phyloP scores from a whole-genome alignment of 2,113 vertebrate species.

The Montifringilla adamsi region DNA sequence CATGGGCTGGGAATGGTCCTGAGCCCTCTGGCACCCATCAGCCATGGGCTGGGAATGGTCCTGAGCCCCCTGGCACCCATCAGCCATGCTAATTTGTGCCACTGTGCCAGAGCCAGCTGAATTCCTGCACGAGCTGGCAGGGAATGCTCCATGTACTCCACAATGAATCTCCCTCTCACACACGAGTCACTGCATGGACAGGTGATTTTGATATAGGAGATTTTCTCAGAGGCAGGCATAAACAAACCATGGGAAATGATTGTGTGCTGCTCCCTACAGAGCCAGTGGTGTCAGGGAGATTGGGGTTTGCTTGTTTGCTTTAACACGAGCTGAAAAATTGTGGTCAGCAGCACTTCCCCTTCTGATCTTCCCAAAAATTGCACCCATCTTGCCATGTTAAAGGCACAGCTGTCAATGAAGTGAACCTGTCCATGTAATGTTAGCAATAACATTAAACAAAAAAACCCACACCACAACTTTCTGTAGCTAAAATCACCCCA shows the following conservation, averaged over 20 bases:
- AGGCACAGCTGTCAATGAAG: background rate
- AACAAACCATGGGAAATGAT: constrained; percentile 1
- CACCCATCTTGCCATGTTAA: background rate
- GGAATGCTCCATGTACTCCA: fast-evolving
- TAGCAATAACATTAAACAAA: background rate
- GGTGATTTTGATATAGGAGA: background rate
- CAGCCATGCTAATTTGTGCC: background rate
- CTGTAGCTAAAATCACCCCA: background rate
- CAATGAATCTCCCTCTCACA: background rate
- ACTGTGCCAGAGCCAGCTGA: background rate
- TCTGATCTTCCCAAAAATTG: background rate
- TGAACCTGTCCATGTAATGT: fast-evolving
- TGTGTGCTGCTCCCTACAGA: background rate
- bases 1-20: too few relatives aligned
- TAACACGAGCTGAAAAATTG: background rate
- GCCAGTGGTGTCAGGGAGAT: background rate
- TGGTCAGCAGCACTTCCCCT: background rate
- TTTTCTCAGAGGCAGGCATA: background rate
- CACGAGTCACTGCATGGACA: background rate
- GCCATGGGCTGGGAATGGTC: background rate
- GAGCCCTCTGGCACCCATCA: too few relatives aligned
- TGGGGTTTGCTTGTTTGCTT: background rate
- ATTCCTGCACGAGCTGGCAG: background rate
- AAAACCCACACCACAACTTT: background rate
- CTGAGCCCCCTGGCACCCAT: background rate